Evolutionary conservation across 2,797 vertebrate genomes (phyloP), one percentile per base, ranked within the genome.

Genomic region (Phoebastria nigripes): DNA sequence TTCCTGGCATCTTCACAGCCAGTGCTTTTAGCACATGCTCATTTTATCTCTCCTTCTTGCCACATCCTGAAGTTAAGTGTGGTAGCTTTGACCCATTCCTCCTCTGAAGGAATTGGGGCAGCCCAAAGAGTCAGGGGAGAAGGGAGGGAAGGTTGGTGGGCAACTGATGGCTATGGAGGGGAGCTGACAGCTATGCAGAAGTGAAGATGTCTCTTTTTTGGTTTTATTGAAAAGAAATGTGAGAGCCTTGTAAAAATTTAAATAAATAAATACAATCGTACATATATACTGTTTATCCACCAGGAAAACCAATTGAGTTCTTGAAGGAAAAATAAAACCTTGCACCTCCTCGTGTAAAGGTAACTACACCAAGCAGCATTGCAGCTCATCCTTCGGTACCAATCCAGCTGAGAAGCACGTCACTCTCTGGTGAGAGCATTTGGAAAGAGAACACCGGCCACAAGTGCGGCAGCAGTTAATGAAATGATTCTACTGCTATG

Each of bases 231-330:
- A 87, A 69, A 31, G 11, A 71, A 41, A 61, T n/a, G 19, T 12
- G 37, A 76, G n/a, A 72, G 5, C 14, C 17, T n/a, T 55, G 26
- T 41, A 59, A 35, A 78, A 54, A 79, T 52, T 12, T 58, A 35
- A 69, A 55, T 69, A 47, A n/a, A 72, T 35, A 58, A 55, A 58
- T 28, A 2, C 13, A 55, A 20, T 28, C 26, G 12, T 46, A 37
- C 6, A 14, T 37, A 12, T 15, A 16, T 47, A 55, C 6, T 0
- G 0, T 47, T 61, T 70, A 37, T 72, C 20, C 15, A 47, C 11
- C 10, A 35, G 35, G 54, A 58, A 80, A 66, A 6, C 6, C 47
- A 69, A 42, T 4, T 18, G 11, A 26, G 17, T 41, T 59, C 26
- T 49, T 77, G 74, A 84, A 87, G 39, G 29, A 54, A 87, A 83